phyloP scores from a whole-genome alignment of 2,888 invertebrate genomes.

The Eucera pruinosa region DNA sequence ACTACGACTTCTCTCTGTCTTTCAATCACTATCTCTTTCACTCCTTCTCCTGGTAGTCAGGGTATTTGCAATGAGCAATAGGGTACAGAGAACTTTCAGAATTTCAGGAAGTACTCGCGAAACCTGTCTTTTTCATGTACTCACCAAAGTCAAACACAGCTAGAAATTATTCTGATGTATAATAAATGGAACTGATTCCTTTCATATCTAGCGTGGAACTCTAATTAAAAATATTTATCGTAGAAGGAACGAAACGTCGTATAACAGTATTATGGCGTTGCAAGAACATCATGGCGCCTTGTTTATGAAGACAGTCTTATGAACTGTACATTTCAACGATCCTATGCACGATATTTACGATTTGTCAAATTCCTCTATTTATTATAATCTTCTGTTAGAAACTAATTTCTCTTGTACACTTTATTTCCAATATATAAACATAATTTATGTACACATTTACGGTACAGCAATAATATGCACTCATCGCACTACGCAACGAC shows the following conservation, averaged over 20 bases:
- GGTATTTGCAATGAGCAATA: slow-evolving; percentile 57
- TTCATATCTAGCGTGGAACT: slow-evolving; percentile 27
- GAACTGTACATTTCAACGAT: slow-evolving; percentile 29
- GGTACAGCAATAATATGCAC: slow-evolving; percentile 44
- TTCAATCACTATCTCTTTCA: slow-evolving; percentile 33
- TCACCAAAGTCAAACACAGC: slow-evolving; percentile 41
- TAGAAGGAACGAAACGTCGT: slow-evolving; percentile 63
- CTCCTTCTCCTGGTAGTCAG: slow-evolving; percentile 43
- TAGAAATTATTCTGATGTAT: slow-evolving; percentile 9
- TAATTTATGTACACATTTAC: slow-evolving; percentile 45
- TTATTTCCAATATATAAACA: slow-evolving; percentile 19
- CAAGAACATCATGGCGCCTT: slow-evolving; percentile 68
- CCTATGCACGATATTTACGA: slow-evolving; percentile 6
- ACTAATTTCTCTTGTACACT: slow-evolving; percentile 17
- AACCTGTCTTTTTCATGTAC: slow-evolving; percentile 36
- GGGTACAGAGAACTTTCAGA: slow-evolving; percentile 44
- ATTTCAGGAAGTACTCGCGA: slow-evolving; percentile 27
- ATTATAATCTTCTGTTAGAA: neutral
- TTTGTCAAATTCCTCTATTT: slow-evolving; percentile 9
- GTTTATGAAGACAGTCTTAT: slow-evolving; percentile 60
- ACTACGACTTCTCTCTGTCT: slow-evolving; percentile 26
- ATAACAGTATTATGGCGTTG: slow-evolving; percentile 70
- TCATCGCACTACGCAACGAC: slow-evolving; percentile 53
- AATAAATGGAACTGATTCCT: slow-evolving; percentile 4
- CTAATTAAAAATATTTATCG: slow-evolving; percentile 64